Percentiles rank a stretch among this genome's conserved stretches.
Conservation (phyloP, 53 echinoderm and acorn worm genomes). For the Holothuria leucospilota region DNA sequence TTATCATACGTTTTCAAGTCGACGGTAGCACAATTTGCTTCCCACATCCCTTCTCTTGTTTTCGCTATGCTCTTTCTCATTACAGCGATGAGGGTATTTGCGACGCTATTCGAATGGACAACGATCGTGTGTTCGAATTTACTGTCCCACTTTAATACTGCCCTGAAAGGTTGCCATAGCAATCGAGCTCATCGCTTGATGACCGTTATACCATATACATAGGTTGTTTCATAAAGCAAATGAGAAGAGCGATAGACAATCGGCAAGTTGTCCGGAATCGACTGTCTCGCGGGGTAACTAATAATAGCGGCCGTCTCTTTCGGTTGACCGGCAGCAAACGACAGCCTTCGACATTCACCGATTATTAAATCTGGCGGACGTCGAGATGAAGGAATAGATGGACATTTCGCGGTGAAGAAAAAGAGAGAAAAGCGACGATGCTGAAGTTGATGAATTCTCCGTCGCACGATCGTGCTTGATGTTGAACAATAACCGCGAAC, state of each 20-base stretch:
- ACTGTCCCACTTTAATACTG: slow-evolving; percentile 19
- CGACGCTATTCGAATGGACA: slow-evolving; percentile 18
- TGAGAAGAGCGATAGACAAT: not conserved
- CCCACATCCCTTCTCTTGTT: not conserved
- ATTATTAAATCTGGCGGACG: slow-evolving; percentile 22
- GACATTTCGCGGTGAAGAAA: slow-evolving; percentile 2
- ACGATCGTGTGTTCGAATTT: slow-evolving; percentile 22
- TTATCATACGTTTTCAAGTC: not conserved
- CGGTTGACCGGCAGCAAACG: slow-evolving; percentile 23
- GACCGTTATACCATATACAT: slow-evolving; percentile 10
- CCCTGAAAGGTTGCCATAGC: slow-evolving; percentile 16
- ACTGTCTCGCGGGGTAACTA: slow-evolving; percentile 25
- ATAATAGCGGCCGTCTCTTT: slow-evolving; percentile 36
- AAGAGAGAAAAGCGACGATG: slow-evolving; percentile 3
- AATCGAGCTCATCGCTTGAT: not conserved
- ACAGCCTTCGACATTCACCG: not conserved
- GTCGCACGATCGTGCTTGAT: not conserved
- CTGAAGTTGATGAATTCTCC: not conserved
- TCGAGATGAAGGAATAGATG: too few relatives aligned
- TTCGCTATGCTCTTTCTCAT: slow-evolving; percentile 8
- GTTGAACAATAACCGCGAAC: slow-evolving; percentile 6
- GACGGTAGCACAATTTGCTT: not conserved
- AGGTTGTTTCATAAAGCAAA: slow-evolving; percentile 20
- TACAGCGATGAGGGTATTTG: not conserved
- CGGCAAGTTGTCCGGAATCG: not conserved